phyloP scores from a whole-genome alignment of 1,140 invertebrate genomes.

The Cepaea nemoralis region DNA sequence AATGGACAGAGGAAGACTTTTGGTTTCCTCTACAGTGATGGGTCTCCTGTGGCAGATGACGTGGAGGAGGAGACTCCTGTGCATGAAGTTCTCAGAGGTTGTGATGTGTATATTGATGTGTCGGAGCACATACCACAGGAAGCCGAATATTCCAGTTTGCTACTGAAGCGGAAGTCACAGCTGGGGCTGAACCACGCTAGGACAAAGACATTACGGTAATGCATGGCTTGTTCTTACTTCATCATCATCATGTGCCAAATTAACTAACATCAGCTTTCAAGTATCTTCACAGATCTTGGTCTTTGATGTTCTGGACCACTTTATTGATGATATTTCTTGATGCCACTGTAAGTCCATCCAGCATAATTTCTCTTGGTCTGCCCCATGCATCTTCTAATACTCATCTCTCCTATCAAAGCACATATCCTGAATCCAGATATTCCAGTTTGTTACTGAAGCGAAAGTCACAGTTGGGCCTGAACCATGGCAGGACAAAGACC shows the following conservation, averaged over 20 bases:
- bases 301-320: no score
- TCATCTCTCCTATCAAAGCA: no score
- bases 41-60: neutral
- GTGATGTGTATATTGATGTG: constrained; percentile 11
- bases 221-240: neutral
- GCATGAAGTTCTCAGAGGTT: constrained; percentile 14
- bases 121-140: neutral
- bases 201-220: constrained; percentile 20
- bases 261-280: no score
- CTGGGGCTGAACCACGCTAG: neutral
- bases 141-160: neutral
- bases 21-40: constrained; percentile 20
- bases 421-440: neutral
- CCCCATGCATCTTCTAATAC: no score
- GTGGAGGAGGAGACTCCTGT: neutral
- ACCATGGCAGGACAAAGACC: neutral
- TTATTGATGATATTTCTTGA: no score
- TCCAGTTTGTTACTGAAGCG: neutral
- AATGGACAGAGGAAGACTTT: neutral
- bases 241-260: neutral
- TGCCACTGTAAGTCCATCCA: no score
- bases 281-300: no score
- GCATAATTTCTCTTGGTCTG: no score
- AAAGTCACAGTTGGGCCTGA: neutral
- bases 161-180: constrained; percentile 18